A percentile compares a stretch with the other conserved stretches of the same genome.
Conservation (phyloP, 2,797 vertebrate genomes). For the Spea hammondii region DNA sequence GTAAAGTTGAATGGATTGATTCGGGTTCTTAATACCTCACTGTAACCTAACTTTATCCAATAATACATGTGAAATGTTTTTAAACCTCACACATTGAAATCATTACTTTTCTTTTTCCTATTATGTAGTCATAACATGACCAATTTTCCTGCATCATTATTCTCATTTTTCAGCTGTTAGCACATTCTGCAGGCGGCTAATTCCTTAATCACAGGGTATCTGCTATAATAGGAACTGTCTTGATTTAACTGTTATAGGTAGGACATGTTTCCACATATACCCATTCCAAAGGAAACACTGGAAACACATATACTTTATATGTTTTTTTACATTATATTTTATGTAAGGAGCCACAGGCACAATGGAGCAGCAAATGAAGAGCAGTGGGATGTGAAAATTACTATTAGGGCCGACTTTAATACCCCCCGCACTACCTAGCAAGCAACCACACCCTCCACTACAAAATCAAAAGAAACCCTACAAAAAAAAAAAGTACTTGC, state of each 20-base stretch:
- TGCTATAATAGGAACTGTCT: not conserved
- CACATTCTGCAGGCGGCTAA: slow-evolving; percentile 16
- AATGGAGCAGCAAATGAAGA: too few species aligned
- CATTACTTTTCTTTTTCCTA: slow-evolving; percentile 11
- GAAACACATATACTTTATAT: not conserved
- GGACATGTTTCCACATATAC: not conserved
- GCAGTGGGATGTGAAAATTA: too few species aligned
- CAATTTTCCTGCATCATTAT: slow-evolving; percentile 30
- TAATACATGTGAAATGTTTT: slow-evolving; percentile 7
- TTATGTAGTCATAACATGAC: slow-evolving; percentile 12
- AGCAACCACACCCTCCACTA: too few species aligned
- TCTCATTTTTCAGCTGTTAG: slow-evolving; percentile 11
- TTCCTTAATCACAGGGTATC: slow-evolving; percentile 23
- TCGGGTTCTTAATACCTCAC: not conserved
- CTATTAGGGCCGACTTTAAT: too few species aligned
- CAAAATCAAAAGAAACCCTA: too few species aligned
- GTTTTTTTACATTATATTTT: not conserved
- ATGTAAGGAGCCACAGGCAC: too few species aligned
- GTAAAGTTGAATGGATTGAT: not conserved
- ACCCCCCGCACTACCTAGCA: too few species aligned
- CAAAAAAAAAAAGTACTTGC: too few species aligned
- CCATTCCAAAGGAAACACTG: not conserved
- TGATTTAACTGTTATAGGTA: slow-evolving; percentile 12
- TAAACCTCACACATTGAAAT: slow-evolving; percentile 1
- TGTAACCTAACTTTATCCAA: not conserved